Evolutionary conservation across 2,888 invertebrate genomes (phyloP), one percentile per base, ranked within the genome.

Genomic region (Lycaena phlaeas): DNA sequence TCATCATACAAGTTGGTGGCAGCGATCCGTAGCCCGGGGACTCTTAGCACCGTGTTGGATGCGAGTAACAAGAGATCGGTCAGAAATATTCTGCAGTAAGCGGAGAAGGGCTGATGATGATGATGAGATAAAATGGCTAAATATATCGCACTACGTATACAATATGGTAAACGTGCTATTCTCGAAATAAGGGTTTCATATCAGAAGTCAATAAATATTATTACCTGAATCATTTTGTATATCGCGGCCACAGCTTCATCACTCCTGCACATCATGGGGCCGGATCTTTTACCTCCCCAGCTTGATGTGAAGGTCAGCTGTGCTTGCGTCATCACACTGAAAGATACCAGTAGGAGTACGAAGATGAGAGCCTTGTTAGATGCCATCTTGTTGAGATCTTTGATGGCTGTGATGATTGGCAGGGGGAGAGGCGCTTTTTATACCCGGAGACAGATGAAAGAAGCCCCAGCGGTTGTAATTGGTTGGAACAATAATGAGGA

Each of bases 241-340:
- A 81, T 72, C 6, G 66, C 57, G 1, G 62, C 60, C 7, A 78
- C 49, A 0, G 70, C 64, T 3, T 81, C 78, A 2, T 78, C 79
- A 27, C 61, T 76, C 27, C 72, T 60, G 51, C 79, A 81, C 22
- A 64, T 57, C 45, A 69, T 49, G 0, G 67, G 56, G 0, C 55
- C 64, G 0, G 68, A 61, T 9, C 86, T 68, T 47, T 81, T 76
- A 1, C 79, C 81, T 0, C 72, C 82, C 87, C 87, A 88, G 39
- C 77, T 81, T 0, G 87, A 86, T 0, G 87, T 87, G 57, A 87
- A 88, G 3, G 87, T 88, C 26, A 88, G 58, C 54, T 87, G 87
- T 0, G 77, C 87, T 1, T 74, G 64, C 11, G 61, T 54, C 27
- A 61, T 41, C 15, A 71, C 36, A 43, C 64, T 65, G 22, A 71